These are phyloP conservation scores for Melinaea marsaeus DNA, from an alignment of 2,888 invertebrate genomes.

Conservation along the genomic window DNA sequence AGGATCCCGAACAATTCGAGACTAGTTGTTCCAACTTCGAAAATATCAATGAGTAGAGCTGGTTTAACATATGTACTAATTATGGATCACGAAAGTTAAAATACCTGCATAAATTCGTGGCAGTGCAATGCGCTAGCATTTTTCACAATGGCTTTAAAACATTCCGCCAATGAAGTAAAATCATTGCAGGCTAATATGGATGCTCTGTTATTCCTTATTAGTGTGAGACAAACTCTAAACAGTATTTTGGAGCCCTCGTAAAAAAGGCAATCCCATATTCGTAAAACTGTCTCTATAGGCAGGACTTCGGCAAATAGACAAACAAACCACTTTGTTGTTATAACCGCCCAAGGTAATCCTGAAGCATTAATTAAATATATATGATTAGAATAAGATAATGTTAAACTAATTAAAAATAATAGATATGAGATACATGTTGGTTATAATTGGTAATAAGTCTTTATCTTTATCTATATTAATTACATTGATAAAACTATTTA, in stretches of 20 bases:
- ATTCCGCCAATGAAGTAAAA: conserved; percentile 87
- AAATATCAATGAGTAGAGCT: too few relatives aligned
- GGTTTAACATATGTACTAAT: too few relatives aligned
- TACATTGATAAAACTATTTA: conserved; percentile 13
- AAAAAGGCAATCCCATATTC: conserved; percentile 98
- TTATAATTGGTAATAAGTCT: not conserved
- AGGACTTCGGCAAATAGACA: conserved; percentile 95
- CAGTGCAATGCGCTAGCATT: conserved; percentile 89
- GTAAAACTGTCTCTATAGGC: conserved; percentile 94
- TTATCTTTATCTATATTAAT: conserved; percentile 8
- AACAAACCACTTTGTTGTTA: conserved; percentile 97
- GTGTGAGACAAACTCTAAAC: conserved; percentile 91
- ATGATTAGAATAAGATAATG: too few relatives aligned
- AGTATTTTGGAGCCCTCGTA: conserved; percentile 96
- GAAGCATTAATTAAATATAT: not conserved
- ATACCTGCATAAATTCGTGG: conserved; percentile 92
- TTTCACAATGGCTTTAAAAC: conserved; percentile 89
- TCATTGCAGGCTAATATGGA: conserved; percentile 87
- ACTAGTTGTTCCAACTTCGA: too few relatives aligned
- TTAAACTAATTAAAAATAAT: too few relatives aligned
- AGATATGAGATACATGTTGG: not conserved
- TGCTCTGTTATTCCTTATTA: conserved; percentile 85
- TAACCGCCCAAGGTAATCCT: conserved; percentile 92
- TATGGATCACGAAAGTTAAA: too few relatives aligned
- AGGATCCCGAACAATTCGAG: too few relatives aligned